Percentiles rank a stretch among this genome's conserved stretches.
Conservation (phyloP, 2,888 invertebrate genomes). For the Temnothorax unifasciatus region DNA sequence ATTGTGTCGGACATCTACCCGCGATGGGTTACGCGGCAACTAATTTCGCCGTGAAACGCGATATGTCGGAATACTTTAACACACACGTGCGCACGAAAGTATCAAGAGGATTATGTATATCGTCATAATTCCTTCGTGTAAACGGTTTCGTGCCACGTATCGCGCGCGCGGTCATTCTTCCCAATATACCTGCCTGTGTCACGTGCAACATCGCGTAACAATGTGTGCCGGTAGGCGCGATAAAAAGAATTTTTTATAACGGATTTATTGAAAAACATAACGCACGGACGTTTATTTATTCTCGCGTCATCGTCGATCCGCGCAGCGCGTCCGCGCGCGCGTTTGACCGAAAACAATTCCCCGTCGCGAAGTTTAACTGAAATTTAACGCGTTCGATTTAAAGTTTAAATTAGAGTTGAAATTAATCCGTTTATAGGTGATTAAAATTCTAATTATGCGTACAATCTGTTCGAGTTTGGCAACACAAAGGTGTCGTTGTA, state of each 20-base stretch:
- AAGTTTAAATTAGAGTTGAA: conserved; percentile 50
- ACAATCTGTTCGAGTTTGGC: conserved; percentile 1
- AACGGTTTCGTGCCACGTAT: background rate
- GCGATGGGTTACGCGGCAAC: background rate
- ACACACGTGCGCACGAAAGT: conserved; percentile 18
- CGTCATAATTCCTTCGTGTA: conserved; percentile 27
- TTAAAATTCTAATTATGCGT: conserved; percentile 41
- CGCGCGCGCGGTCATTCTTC: conserved; percentile 16
- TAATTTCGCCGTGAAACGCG: conserved; percentile 46
- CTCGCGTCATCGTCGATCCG: background rate
- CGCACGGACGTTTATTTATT: conserved; percentile 8
- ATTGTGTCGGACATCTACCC: conserved; percentile 48
- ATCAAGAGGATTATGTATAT: conserved; percentile 35
- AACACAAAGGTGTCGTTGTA: background rate
- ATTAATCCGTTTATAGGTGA: conserved; percentile 38
- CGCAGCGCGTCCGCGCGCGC: conserved; percentile 12
- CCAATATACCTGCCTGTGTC: background rate
- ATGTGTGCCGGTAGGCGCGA: background rate
- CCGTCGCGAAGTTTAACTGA: conserved; percentile 34
- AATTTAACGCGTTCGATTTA: conserved; percentile 42
- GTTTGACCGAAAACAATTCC: conserved; percentile 30
- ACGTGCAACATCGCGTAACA: conserved; percentile 25
- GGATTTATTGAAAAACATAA: background rate
- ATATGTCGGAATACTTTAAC: conserved; percentile 38
- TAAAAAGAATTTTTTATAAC: conserved; percentile 10